Evolutionary conservation across 2,888 invertebrate species (phyloP).

Genomic region (Hermaeophaga mercurialis): DNA sequence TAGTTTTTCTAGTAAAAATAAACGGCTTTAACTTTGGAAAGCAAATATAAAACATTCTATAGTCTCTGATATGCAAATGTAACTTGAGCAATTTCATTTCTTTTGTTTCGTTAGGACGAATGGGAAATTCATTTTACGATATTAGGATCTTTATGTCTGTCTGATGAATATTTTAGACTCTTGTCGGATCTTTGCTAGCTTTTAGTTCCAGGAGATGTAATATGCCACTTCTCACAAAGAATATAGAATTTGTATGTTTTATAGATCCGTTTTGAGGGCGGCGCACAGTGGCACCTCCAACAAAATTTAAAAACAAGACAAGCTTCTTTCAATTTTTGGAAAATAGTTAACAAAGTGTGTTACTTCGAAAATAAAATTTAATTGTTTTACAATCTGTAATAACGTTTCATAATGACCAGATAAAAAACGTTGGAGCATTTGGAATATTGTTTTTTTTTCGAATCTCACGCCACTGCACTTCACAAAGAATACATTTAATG

Average conservation of each 20-base stretch:
- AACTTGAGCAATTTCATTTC: conserved; percentile 39
- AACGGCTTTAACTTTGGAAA: too few species aligned
- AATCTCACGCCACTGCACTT: conserved; percentile 11
- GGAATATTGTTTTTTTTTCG: neutral
- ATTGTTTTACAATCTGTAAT: too few species aligned
- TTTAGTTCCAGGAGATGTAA: conserved; percentile 46
- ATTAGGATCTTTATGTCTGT: conserved; percentile 57
- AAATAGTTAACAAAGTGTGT: too few species aligned
- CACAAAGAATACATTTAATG: conserved; percentile 52
- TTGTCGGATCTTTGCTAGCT: conserved; percentile 48
- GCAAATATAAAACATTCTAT: too few species aligned
- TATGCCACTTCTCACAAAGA: conserved; percentile 52
- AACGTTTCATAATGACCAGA: too few species aligned
- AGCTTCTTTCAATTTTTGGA: too few species aligned
- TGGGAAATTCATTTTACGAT: conserved; percentile 57
- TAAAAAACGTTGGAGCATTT: neutral
- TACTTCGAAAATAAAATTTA: too few species aligned
- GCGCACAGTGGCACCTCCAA: conserved; percentile 29
- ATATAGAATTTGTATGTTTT: conserved; percentile 53
- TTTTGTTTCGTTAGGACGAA: conserved; percentile 51
- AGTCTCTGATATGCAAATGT: conserved; percentile 51
- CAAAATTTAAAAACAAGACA: too few species aligned
- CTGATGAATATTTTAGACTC: conserved; percentile 56
- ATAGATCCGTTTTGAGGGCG: conserved; percentile 47
- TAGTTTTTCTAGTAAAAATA: too few species aligned